Base-by-base conservation (phyloP, 2,797 vertebrate genomes). In the Poeciliopsis paucimaculata region DNA sequence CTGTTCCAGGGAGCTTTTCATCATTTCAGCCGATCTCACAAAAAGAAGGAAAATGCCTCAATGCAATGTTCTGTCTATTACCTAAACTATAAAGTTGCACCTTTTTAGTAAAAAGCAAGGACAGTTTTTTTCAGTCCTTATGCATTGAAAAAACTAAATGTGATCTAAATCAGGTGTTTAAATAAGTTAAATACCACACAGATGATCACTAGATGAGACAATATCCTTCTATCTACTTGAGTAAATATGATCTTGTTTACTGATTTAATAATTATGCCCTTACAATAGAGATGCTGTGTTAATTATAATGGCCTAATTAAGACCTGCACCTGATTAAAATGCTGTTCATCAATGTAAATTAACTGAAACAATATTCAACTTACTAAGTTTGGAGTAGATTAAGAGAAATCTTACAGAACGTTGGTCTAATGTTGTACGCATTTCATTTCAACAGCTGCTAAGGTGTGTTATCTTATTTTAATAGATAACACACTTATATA, bases 1-100 rank as follows among this genome's bases (percentile, higher is more conserved):
- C 76, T 89, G 73, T 31, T 49, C 47, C 51, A 34, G 15, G 11
- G 49, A 49, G 51, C 16, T 72, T 39, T 20, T 66, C 34, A 70
- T 11, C 9, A 6, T 15, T 43, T n/a, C 66, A 26, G 41, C 39
- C n/a, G 23, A n/a, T 70, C 26, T 70, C 23, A 66, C 4, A 39
- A 68, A 68, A 20, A 26, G 64, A 8, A 41, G 15, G 9, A 45
- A 70, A 70, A 68, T 12, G 36, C 39, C 5, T 70, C 1, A 3
- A 13, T 26, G 20, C 8, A 10, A 23, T 53, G 26, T 53, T 53
- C 20, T 53, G 23, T 51, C 20, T 0, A 26, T 53, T 53, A 53
- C 26, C 20, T 23, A 53, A 4, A 41, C 34, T 64, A 16, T 20
- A 66, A 66, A 41, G 11, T 70, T 70, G 20, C 2, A 41, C 20